Evolutionary conservation across 2,888 invertebrate genomes (phyloP), one percentile per base, ranked within the genome.

Genomic region (Philonicus albiceps): DNA sequence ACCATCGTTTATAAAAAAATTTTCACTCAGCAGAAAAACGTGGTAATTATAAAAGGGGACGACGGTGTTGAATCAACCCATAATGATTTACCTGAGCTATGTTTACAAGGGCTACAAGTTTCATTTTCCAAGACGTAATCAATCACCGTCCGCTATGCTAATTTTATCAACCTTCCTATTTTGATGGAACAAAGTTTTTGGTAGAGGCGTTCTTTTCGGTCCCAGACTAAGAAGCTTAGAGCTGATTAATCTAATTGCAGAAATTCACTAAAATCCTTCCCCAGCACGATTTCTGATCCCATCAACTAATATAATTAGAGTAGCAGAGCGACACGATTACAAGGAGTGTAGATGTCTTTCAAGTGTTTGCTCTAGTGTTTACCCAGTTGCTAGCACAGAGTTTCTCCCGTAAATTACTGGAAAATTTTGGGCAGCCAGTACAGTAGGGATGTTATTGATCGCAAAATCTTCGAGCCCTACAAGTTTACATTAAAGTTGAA

Each of bases 241-340:
- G 64, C 43, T 53, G 30, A 19, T 31, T 81, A 81, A 81, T 81
- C 81, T 53, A 81, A 81, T 81, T 53, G 81, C 55, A 81, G 53
- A 81, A 81, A 55, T 81, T 81, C 81, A 81, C 81, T 81, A 81
- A 81, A 55, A 81, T 19, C 64, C 64, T 64, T 53, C 49, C 30
- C 19, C 64, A 31, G 30, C 64, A 55, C n/a, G 81, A 31, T 53
- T 55, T 81, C 55, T 64, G 81, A 81, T 81, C 81, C 81, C 64
- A 81, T 64, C 81, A 81, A 64, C 81, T 81, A 81, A 81, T 81
- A 55, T 55, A 81, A 81, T 81, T 81, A 81, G 37, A 30, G 64
- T 34, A 81, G 55, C 81, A 55, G 34, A 81, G 22, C 81, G 81
- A 81, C 81, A 30, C 55, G 34, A 81, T 81, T 81, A 81, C 81